Percentiles rank a stretch among this genome's conserved stretches.
Conservation (phyloP, 1,140 invertebrate species). For the Diachasmimorpha longicaudata region DNA sequence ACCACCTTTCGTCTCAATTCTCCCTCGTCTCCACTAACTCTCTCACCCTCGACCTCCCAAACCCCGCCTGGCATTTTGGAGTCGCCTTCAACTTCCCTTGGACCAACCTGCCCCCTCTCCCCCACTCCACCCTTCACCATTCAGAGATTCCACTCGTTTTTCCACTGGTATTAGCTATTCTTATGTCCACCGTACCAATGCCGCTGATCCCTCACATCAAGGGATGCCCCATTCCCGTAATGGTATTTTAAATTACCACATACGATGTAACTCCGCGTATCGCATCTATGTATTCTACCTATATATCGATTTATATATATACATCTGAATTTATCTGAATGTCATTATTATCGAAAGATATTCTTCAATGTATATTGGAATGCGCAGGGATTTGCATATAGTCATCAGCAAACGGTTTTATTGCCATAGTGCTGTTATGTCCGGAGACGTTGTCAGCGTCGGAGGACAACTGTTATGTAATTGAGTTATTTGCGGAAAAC, state of each 20-base stretch:
- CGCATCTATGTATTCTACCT: neutral
- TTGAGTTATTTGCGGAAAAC: too few species aligned
- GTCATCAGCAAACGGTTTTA: neutral
- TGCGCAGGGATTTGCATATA: neutral
- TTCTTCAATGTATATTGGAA: neutral
- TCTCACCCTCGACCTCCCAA: conserved; percentile 17
- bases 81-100: conserved; percentile 25
- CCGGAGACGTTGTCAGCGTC: too few species aligned
- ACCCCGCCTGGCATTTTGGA: conserved; percentile 26
- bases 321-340: conserved; percentile 3
- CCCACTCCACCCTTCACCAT: conserved; percentile 33
- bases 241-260: conserved; percentile 56
- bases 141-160: neutral
- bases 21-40: conserved; percentile 1
- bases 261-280: conserved; percentile 25
- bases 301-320: conserved; percentile 20
- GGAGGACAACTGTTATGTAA: too few species aligned
- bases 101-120: conserved; percentile 7
- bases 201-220: conserved; percentile 33
- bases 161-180: conserved; percentile 56
- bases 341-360: neutral
- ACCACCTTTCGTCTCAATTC: conserved; percentile 5
- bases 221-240: conserved; percentile 46
- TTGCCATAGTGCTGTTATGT: too few species aligned
- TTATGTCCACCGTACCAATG: conserved; percentile 49